Evolutionary conservation across 2,888 invertebrate genomes (phyloP).

Genomic region (Cephus pulcher): DNA sequence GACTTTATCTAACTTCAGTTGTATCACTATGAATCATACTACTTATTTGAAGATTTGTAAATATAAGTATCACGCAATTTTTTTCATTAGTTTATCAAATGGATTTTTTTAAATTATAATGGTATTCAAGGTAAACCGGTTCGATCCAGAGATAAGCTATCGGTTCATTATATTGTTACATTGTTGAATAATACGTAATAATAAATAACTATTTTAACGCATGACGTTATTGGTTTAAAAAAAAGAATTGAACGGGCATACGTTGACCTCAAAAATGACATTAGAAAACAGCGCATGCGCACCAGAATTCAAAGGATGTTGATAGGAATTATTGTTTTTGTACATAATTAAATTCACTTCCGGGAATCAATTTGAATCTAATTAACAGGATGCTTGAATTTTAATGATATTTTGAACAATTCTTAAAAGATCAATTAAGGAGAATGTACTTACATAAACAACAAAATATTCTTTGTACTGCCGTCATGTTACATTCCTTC

Average conservation of each 20-base stretch:
- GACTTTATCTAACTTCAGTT: background rate
- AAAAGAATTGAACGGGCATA: background rate
- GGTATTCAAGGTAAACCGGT: background rate
- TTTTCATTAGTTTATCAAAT: background rate
- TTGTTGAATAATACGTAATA: background rate
- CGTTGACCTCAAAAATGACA: background rate
- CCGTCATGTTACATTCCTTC: background rate
- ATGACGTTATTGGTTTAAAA: background rate
- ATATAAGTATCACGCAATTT: background rate
- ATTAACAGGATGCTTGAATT: background rate
- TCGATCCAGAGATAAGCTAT: background rate
- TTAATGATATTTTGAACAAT: background rate
- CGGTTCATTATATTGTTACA: background rate
- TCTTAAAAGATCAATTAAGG: background rate
- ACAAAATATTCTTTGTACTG: background rate
- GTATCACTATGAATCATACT: background rate
- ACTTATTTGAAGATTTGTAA: background rate
- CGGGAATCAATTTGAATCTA: background rate
- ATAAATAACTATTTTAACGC: background rate
- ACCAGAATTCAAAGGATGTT: background rate
- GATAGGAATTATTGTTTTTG: background rate
- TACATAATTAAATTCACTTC: background rate
- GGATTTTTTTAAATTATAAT: background rate
- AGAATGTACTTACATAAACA: background rate
- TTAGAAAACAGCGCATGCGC: background rate